These are phyloP conservation scores for Scaptomyza pallida DNA, from an alignment of 1,140 invertebrate genomes.

Conservation along the genomic window DNA sequence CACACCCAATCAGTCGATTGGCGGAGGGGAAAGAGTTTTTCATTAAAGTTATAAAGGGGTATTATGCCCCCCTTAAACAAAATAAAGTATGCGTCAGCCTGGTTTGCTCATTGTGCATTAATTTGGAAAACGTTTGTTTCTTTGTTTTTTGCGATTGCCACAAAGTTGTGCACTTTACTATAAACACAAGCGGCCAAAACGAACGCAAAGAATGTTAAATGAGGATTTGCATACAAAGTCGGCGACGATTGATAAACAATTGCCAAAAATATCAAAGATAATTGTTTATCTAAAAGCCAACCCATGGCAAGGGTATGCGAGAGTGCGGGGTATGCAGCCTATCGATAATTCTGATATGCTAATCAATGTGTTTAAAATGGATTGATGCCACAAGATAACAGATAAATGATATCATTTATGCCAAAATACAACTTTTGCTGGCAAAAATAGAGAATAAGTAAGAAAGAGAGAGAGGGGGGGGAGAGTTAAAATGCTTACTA, in stretches of 20 bases:
- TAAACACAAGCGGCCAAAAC: slow-evolving; percentile 21
- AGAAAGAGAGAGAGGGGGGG: neutral
- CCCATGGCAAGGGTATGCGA: neutral
- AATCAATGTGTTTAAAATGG: slow-evolving; percentile 53
- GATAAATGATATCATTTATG: slow-evolving; percentile 12
- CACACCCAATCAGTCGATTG: slow-evolving; percentile 5
- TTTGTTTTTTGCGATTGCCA: neutral
- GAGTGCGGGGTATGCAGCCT: neutral
- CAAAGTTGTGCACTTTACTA: slow-evolving; percentile 4
- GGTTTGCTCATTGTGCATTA: neutral
- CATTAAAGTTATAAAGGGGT: neutral
- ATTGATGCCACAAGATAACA: slow-evolving; percentile 24
- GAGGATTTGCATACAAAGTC: slow-evolving; percentile 70
- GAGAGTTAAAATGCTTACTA: slow-evolving; percentile 18
- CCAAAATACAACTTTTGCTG: slow-evolving; percentile 12
- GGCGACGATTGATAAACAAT: slow-evolving; percentile 57
- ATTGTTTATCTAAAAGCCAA: slow-evolving; percentile 34
- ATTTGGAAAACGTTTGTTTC: slow-evolving; percentile 32
- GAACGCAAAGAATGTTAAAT: slow-evolving; percentile 34
- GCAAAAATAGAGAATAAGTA: neutral
- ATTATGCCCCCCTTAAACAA: neutral
- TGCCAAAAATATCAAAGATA: slow-evolving; percentile 16
- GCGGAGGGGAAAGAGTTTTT: neutral
- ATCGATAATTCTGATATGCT: slow-evolving; percentile 55
- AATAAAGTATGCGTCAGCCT: neutral